phyloP scores from a whole-genome alignment of 2,888 invertebrate species.

The Lepas anatifera region DNA sequence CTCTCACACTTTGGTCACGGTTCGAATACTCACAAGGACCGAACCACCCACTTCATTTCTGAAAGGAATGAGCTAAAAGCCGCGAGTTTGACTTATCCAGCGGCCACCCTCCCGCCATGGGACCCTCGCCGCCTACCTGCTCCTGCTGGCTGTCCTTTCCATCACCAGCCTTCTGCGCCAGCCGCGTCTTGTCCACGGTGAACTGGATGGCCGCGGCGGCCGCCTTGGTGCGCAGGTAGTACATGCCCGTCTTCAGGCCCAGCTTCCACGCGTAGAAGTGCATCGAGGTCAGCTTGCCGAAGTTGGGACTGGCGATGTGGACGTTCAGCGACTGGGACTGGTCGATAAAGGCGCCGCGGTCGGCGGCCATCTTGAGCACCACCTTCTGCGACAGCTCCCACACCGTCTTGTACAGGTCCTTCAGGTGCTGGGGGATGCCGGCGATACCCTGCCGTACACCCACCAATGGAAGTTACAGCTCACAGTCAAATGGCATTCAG shows the following conservation, averaged over 20 bases:
- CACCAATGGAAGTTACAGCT: too few species aligned
- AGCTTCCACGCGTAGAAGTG: conserved; percentile 96
- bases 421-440: conserved; percentile 67
- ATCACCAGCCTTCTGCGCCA: conserved; percentile 54
- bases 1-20: too few species aligned
- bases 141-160: too few species aligned
- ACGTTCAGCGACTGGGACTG: conserved; percentile 97
- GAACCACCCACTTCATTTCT: too few species aligned
- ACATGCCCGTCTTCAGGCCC: conserved; percentile 98
- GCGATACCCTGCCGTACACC: conserved; percentile 71
- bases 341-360: conserved; percentile 94
- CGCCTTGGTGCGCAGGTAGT: conserved; percentile 90
- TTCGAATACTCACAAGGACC: too few species aligned
- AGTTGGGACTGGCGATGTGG: conserved; percentile 88
- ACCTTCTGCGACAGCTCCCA: conserved; percentile 94
- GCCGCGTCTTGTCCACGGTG: conserved; percentile 78
- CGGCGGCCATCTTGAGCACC: conserved; percentile 92
- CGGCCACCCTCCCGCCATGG: too few species aligned
- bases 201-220: conserved; percentile 95
- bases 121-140: too few species aligned
- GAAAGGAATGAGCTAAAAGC: too few species aligned
- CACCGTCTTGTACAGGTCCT: conserved; percentile 84
- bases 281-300: conserved; percentile 89
- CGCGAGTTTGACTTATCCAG: too few species aligned
- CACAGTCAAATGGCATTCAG: too few species aligned